These are phyloP conservation scores for Bombus waltoni DNA, from an alignment of 1,140 invertebrate species.

Conservation along the genomic window DNA sequence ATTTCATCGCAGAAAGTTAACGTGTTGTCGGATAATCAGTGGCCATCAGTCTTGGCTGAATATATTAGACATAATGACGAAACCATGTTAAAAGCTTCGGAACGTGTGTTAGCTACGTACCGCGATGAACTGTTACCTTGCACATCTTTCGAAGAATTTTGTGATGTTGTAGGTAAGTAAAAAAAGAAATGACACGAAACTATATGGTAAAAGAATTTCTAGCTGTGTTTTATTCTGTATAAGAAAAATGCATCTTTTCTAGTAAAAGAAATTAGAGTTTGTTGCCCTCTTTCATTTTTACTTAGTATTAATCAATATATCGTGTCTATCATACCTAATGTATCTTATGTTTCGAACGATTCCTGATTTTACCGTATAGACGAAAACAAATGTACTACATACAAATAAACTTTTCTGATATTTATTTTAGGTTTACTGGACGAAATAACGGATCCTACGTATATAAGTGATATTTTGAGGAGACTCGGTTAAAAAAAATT, in stretches of 20 bases:
- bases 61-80: slow-evolving; percentile 98
- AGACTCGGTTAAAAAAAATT: slow-evolving; percentile 73
- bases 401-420: not conserved
- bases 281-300: no score
- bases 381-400: no score
- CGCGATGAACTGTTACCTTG: slow-evolving; percentile 95
- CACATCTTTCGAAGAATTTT: slow-evolving; percentile 94
- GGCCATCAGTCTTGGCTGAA: slow-evolving; percentile 94
- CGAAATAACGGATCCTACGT: slow-evolving; percentile 85
- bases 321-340: no score
- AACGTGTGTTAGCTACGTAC: slow-evolving; percentile 90
- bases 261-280: no score
- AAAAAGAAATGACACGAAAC: not conserved
- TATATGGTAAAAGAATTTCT: not conserved
- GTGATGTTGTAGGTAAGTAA: slow-evolving; percentile 91
- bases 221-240: no score
- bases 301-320: no score
- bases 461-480: slow-evolving; percentile 83
- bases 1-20: slow-evolving; percentile 85
- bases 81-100: slow-evolving; percentile 92
- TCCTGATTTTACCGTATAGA: no score
- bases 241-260: no score
- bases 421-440: slow-evolving; percentile 85
- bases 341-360: no score
- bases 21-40: slow-evolving; percentile 90